Evolutionary conservation across 2,888 invertebrate species (phyloP).

Genomic region (Gryllus longicercus): DNA sequence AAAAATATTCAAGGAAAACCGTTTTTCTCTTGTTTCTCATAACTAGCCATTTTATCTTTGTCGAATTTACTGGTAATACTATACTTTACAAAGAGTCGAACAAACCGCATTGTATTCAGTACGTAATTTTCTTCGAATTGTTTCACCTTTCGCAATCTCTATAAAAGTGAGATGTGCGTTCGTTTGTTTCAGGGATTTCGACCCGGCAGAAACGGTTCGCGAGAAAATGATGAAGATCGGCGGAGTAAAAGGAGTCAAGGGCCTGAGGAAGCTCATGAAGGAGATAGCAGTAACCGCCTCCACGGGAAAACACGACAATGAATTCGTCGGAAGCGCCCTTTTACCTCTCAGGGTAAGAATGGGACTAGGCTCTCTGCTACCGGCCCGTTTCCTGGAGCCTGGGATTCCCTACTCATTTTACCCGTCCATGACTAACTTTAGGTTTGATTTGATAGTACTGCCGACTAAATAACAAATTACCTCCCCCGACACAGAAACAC

Average conservation of each 20-base stretch:
- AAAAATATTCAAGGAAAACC: no score
- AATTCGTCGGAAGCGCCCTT: conserved; percentile 85
- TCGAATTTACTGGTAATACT: no score
- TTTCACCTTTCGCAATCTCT: background rate
- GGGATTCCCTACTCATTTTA: no score
- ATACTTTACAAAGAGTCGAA: no score
- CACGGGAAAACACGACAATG: conserved; percentile 90
- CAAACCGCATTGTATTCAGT: background rate
- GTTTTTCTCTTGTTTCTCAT: no score
- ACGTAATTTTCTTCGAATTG: background rate
- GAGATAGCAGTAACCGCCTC: conserved; percentile 92
- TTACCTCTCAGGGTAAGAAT: conserved; percentile 74
- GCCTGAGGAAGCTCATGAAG: conserved; percentile 78
- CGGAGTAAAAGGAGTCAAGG: conserved; percentile 81
- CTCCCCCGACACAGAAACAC: no score
- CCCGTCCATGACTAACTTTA: no score
- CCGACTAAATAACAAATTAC: no score
- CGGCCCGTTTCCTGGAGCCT: no score
- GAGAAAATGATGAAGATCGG: conserved; percentile 83
- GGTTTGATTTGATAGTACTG: no score
- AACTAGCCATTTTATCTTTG: no score
- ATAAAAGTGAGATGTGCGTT: background rate
- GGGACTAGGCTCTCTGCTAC: background rate
- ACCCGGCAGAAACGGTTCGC: conserved; percentile 82
- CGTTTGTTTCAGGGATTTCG: conserved; percentile 66